A percentile compares a stretch with the other conserved stretches of the same genome.
Conservation (phyloP, 1,140 invertebrate species). For the Cydia amplana region DNA sequence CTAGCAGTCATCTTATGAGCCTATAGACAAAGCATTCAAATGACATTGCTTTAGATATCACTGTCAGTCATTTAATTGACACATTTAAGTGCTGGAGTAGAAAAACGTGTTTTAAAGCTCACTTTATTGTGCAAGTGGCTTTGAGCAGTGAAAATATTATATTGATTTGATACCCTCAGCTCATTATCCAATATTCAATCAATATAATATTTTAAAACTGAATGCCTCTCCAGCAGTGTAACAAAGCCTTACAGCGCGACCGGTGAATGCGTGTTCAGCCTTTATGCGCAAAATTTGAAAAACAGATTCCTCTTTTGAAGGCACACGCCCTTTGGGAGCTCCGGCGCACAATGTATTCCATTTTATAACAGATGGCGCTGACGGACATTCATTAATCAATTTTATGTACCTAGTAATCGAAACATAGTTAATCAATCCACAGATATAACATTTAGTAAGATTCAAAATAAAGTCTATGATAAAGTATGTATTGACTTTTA, state of each 20-base stretch:
- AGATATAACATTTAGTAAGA: neutral
- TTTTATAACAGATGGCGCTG: neutral
- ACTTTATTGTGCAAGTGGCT: too few species aligned
- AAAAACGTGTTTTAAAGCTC: too few species aligned
- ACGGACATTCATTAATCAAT: neutral
- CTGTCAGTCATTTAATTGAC: too few species aligned
- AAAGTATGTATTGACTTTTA: too few species aligned
- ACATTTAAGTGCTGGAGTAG: too few species aligned
- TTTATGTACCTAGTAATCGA: too few species aligned
- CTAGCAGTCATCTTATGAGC: too few species aligned
- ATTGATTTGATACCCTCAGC: neutral
- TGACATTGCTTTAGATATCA: too few species aligned
- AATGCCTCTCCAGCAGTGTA: neutral
- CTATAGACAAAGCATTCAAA: too few species aligned
- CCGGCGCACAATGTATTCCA: neutral
- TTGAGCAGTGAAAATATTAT: too few species aligned
- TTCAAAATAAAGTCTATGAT: too few species aligned
- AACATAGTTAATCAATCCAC: neutral
- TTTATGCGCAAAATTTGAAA: constrained; percentile 8
- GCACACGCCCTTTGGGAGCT: neutral
- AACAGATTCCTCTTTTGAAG: constrained; percentile 9
- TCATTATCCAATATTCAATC: neutral
- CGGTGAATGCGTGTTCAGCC: neutral
- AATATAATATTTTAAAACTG: neutral
- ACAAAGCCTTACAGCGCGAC: neutral